phyloP scores from a whole-genome alignment of 2,888 invertebrate genomes.

The Rhingia rostrata region DNA sequence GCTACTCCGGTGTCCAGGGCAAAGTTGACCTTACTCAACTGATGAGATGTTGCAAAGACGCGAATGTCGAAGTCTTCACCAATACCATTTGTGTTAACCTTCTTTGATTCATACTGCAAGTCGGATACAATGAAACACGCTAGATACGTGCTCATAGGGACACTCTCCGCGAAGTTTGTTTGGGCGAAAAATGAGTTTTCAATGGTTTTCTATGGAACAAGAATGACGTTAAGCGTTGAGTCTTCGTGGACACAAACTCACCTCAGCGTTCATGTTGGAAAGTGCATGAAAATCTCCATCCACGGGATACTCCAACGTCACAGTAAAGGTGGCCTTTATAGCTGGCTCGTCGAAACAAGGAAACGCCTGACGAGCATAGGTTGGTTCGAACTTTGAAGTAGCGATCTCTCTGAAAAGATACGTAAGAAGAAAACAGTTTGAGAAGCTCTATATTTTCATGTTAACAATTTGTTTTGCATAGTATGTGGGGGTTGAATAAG shows the following conservation, averaged over 20 bases:
- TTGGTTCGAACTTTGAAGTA: conserved; percentile 96
- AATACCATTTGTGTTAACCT: conserved; percentile 84
- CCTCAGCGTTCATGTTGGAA: conserved; percentile 91
- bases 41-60: conserved; percentile 89
- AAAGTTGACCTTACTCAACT: conserved; percentile 89
- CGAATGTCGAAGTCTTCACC: conserved; percentile 86
- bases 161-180: conserved; percentile 90
- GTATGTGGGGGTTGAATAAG: not conserved
- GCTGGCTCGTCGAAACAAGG: conserved; percentile 97
- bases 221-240: not conserved
- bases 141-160: conserved; percentile 96
- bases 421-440: conserved; percentile 13
- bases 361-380: conserved; percentile 95
- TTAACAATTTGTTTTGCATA: not conserved
- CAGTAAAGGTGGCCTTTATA: conserved; percentile 92
- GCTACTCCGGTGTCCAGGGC: conserved; percentile 89
- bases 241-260: conserved; percentile 76
- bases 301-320: conserved; percentile 89
- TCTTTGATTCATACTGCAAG: conserved; percentile 85
- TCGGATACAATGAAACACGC: conserved; percentile 96
- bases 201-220: conserved; percentile 33
- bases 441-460: not conserved
- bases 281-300: conserved; percentile 87
- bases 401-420: conserved; percentile 88
- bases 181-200: conserved; percentile 84